Evolutionary conservation across 1,140 invertebrate species (phyloP), one percentile per base, ranked within the genome.

Genomic region (Micrasema longulum): DNA sequence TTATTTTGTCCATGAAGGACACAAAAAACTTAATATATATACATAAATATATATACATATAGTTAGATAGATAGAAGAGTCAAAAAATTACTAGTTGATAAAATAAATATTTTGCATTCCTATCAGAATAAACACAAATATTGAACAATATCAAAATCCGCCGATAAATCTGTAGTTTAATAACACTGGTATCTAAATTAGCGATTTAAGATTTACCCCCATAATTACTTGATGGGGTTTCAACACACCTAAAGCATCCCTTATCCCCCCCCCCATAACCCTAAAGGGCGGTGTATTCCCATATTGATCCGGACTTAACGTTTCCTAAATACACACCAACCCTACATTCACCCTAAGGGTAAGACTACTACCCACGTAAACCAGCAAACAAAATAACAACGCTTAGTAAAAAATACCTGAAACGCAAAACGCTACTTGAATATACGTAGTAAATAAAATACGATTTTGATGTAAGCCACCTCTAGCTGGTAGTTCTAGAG

Each of bases 231-330:
- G 35, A 43, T 60, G 36, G 36, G 55, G 55, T 60, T 41, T 60
- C 35, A 18, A 41, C 55, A 38, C 55, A 60, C 55, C 55, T 60
- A 60, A 18, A 38, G 16, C 55, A 41, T 22, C 16, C 55, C 16
- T 60, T 6, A 7, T 18, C 55, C 36, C 35, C 35, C 55, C 10
- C 9, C 35, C 55, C 55, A 12, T 43, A 60, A 18, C 14, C 55
- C 55, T 60, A 60, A 60, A 60, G 55, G 55, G 55, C 55, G 55
- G 55, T 60, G 18, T 60, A 60, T 60, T 60, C 55, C 55, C 55
- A 60, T 60, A 60, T 60, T 60, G 55, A 60, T 60, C 55, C 55
- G 55, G 55, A 38, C 55, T 60, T 60, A 60, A 60, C 55, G 55
- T 60, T 60, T 60, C 55, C 55, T 60, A 60, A 60, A 60, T 41